phyloP scores from a whole-genome alignment of 1,140 invertebrate species.

The Meloidogyne hapla region DNA sequence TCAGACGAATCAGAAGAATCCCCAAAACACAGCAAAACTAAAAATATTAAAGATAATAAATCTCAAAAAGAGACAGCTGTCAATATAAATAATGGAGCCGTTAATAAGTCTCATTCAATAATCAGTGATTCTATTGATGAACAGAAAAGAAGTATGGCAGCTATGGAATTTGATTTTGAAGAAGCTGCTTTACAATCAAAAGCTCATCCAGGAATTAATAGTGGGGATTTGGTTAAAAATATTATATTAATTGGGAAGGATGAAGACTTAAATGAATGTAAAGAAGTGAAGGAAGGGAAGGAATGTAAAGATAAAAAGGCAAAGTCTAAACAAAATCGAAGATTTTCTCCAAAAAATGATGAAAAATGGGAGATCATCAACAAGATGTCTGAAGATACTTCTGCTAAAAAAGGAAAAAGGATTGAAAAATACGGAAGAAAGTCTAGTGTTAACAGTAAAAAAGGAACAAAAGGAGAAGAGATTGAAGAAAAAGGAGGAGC shows the following conservation, averaged over 20 bases:
- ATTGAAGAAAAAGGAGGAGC: neutral
- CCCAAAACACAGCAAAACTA: neutral
- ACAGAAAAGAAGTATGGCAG: constrained; percentile 18
- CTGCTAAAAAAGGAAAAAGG: neutral
- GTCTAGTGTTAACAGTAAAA: neutral
- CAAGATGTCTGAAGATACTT: neutral
- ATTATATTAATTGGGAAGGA: constrained; percentile 20
- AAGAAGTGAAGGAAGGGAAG: neutral
- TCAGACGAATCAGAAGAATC: neutral
- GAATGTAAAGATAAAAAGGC: neutral
- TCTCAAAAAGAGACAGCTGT: neutral
- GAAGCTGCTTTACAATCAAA: constrained; percentile 26
- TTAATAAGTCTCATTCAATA: neutral
- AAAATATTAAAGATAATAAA: neutral
- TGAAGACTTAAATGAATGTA: neutral
- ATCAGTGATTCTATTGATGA: constrained; percentile 7
- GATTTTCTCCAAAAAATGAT: neutral
- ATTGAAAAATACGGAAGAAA: constrained; percentile 28
- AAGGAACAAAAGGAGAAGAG: neutral
- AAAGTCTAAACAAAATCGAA: neutral
- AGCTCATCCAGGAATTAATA: constrained; percentile 29
- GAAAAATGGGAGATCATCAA: neutral
- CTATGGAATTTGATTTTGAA: constrained; percentile 31
- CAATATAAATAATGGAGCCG: neutral
- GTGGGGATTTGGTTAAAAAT: constrained; percentile 28